Evolutionary conservation across 2,113 vertebrate species (phyloP).

Genomic region (Salvelinus namaycush): DNA sequence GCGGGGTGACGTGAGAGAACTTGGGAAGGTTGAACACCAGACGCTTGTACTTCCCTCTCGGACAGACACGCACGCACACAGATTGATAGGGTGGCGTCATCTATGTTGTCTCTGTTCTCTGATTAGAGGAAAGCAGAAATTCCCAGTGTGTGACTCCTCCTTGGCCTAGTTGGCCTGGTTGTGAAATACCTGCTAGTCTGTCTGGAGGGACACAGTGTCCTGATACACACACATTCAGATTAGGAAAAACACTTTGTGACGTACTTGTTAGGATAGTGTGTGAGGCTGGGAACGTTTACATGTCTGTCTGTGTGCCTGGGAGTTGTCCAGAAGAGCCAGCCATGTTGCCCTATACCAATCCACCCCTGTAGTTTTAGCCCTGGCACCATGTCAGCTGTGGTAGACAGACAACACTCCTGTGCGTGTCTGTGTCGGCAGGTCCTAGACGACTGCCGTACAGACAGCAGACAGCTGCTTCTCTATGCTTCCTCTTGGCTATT

Average conservation of each 20-base stretch:
- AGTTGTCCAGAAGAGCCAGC: background rate
- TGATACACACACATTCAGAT: background rate
- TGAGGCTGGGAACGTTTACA: background rate
- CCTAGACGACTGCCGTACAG: slow-evolving; percentile 69
- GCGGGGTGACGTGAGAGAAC: too few species aligned
- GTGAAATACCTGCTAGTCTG: background rate
- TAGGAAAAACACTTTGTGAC: too few species aligned
- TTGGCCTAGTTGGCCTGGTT: background rate
- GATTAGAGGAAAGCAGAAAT: slow-evolving; percentile 12
- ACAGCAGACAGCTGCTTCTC: slow-evolving; percentile 73
- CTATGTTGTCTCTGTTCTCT: background rate
- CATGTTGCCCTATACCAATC: background rate
- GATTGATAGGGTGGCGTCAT: slow-evolving; percentile 21
- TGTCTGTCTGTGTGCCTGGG: too few species aligned
- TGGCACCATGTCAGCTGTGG: slow-evolving; percentile 62
- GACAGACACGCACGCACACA: background rate
- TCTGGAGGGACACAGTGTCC: background rate
- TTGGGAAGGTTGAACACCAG: too few species aligned
- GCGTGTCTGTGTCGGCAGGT: slow-evolving; percentile 44
- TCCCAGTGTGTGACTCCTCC: background rate
- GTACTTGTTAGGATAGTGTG: too few species aligned
- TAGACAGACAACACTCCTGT: slow-evolving; percentile 61
- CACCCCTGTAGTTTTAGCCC: slow-evolving; percentile 24
- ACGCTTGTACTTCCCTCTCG: slow-evolving; percentile 30
- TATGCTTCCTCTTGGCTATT: slow-evolving; percentile 68